Base-by-base conservation (phyloP, 2,888 invertebrate species). In the Drosophila flavopinicola region DNA sequence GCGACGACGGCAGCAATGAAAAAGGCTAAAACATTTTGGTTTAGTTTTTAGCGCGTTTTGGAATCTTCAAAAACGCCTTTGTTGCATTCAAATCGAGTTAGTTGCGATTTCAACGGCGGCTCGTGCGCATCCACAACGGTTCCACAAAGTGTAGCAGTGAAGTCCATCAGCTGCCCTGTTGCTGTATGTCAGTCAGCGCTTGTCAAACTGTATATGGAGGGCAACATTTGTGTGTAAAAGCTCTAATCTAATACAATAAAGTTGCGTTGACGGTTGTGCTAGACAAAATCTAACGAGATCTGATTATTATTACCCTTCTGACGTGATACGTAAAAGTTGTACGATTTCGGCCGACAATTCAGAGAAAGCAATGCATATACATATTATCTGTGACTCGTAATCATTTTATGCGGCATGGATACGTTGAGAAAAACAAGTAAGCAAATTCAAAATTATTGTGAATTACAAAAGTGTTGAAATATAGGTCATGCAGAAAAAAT, bases 31-130 rank as follows among this genome's bases (percentile, higher is more conserved):
- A 79, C 15, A 57, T 59, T 63, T 70, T 68, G 41, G 41, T n/a
- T n/a, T n/a, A 64, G 29, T 10, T 65, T 71, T 79, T 75, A 67
- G 65, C 65, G 72, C 66, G 74, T 80, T 80, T 80, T 64, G 63
- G 63, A 64, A 68, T 84, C 80, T 87, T 83, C 73, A 83, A 83
- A 83, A 83, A 71, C 69, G 49, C 70, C 70, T 66, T 52, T 66
- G 73, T 54, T 61, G 67, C 78, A 67, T 67, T 52, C 64, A 64
- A 51, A 38, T 35, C 63, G 37, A 69, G 82, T 83, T 83, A 83
- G 83, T 83, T 78, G 70, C 68, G 67, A 61, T 71, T 70, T 71
- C 51, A 76, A 57, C 82, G 60, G 70, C 85, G 63, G 42, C 20
- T 54, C 69, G 82, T 56, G 59, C 68, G 69, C 78, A 68, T 74